Evolutionary conservation across 2,797 vertebrate genomes (phyloP).

Genomic region (Linurgus olivaceus): DNA sequence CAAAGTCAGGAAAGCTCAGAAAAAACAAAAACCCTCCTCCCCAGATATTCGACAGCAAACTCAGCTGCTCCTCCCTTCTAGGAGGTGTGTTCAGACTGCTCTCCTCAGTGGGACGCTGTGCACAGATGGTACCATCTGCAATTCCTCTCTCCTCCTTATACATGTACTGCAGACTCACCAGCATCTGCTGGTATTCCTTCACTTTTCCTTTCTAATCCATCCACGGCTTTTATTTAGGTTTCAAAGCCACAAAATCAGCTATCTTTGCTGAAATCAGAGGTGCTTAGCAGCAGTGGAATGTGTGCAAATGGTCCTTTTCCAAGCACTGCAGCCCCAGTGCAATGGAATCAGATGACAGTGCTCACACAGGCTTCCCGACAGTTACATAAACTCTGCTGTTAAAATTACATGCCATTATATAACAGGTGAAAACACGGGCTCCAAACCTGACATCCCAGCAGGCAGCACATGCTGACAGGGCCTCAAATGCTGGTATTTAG

Average conservation of each 20-base stretch:
- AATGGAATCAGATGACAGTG: background rate
- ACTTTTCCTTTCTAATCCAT: background rate
- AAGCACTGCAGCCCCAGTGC: background rate
- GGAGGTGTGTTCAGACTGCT: background rate
- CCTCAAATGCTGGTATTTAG: background rate
- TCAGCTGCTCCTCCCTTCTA: background rate
- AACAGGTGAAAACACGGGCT: slow-evolving; percentile 45
- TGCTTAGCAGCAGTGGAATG: background rate
- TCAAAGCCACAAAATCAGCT: background rate
- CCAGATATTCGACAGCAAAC: fast-evolving
- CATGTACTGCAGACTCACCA: background rate
- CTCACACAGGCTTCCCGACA: background rate
- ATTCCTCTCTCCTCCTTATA: background rate
- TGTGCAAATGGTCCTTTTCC: background rate
- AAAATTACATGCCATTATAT: slow-evolving; percentile 42
- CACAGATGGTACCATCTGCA: background rate
- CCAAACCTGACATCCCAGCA: slow-evolving; percentile 22
- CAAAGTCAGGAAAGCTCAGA: background rate
- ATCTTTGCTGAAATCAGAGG: background rate
- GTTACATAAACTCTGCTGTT: slow-evolving; percentile 48
- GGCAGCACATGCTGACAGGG: background rate
- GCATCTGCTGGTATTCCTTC: background rate
- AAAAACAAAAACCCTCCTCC: background rate
- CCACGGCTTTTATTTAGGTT: background rate
- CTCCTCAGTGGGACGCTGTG: background rate